These are phyloP conservation scores for Trinectes maculatus DNA, from an alignment of 2,113 vertebrate genomes.

Conservation along the genomic window DNA sequence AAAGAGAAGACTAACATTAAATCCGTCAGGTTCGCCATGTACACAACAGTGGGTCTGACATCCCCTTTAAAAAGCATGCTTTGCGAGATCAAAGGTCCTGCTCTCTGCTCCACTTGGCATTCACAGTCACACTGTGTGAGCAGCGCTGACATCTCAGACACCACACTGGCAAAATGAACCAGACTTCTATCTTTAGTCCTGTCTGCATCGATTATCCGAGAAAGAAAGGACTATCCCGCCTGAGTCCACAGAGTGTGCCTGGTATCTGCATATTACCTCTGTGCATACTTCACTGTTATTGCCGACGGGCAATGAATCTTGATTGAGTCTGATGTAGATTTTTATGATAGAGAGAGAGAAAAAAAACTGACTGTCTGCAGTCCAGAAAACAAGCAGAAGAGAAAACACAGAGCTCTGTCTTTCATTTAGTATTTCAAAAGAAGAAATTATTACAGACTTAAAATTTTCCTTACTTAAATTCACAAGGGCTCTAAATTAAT, in stretches of 20 bases:
- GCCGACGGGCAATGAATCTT: conserved; percentile 44
- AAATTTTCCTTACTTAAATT: not conserved
- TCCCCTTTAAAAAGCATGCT: conserved; percentile 54
- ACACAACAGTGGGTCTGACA: conserved; percentile 48
- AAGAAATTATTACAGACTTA: not conserved
- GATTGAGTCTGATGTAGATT: conserved; percentile 37
- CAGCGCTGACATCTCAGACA: conserved; percentile 45
- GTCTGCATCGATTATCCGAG: conserved; percentile 50
- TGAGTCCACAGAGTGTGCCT: conserved; percentile 7
- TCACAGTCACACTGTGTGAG: conserved; percentile 57
- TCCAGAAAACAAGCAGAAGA: too few species aligned
- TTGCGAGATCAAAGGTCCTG: conserved; percentile 69
- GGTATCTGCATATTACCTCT: conserved; percentile 26
- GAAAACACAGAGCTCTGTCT: conserved; percentile 27
- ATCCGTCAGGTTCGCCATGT: conserved; percentile 31
- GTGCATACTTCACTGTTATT: conserved; percentile 23
- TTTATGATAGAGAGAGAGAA: conserved; percentile 16
- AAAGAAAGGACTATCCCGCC: conserved; percentile 24
- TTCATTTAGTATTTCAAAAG: too few species aligned
- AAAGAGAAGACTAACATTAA: conserved; percentile 32
- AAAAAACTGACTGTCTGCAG: conserved; percentile 23
- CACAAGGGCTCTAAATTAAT: not conserved
- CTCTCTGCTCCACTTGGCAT: conserved; percentile 61
- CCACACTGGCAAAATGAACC: conserved; percentile 47
- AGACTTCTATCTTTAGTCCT: conserved; percentile 51